Evolutionary conservation across 2,797 vertebrate genomes (phyloP).

Genomic region (Coregonus suidteri): DNA sequence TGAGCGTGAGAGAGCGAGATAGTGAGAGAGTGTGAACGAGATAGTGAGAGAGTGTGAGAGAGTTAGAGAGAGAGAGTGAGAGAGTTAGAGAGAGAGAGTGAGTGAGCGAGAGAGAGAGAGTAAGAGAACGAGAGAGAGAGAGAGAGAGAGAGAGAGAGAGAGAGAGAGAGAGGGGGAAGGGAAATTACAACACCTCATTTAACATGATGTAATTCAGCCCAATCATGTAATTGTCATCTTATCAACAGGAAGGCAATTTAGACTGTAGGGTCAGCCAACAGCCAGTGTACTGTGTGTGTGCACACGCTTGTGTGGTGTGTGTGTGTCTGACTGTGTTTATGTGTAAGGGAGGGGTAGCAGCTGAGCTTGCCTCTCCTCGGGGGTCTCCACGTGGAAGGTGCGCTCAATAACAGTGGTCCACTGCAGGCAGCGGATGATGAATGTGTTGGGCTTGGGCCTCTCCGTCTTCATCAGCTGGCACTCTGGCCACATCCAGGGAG

Average conservation of each 20-base stretch:
- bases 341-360: conserved; percentile 6
- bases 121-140: no score
- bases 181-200: conserved; percentile 64
- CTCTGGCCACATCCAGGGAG: conserved; percentile 82
- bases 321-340: conserved; percentile 20
- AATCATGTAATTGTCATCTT: conserved; percentile 66
- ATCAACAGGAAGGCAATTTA: conserved; percentile 71
- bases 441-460: conserved; percentile 96
- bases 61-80: conserved; percentile 27
- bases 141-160: background rate
- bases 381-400: conserved; percentile 97
- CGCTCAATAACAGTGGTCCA: conserved; percentile 99
- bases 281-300: conserved; percentile 47
- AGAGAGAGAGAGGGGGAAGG: conserved; percentile 49
- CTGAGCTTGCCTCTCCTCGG: conserved; percentile 89
- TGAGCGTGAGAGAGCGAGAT: conserved; percentile 39
- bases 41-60: conserved; percentile 35
- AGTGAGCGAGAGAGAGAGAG: no score
- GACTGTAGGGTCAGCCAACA: conserved; percentile 53
- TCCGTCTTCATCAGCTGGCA: conserved; percentile 99
- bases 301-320: conserved; percentile 14
- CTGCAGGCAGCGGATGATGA: conserved; percentile 98
- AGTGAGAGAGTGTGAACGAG: background rate
- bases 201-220: conserved; percentile 49
- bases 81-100: background rate